Evolutionary conservation across 2,113 vertebrate species (phyloP).

Genomic region (Aegotheles bennettii): DNA sequence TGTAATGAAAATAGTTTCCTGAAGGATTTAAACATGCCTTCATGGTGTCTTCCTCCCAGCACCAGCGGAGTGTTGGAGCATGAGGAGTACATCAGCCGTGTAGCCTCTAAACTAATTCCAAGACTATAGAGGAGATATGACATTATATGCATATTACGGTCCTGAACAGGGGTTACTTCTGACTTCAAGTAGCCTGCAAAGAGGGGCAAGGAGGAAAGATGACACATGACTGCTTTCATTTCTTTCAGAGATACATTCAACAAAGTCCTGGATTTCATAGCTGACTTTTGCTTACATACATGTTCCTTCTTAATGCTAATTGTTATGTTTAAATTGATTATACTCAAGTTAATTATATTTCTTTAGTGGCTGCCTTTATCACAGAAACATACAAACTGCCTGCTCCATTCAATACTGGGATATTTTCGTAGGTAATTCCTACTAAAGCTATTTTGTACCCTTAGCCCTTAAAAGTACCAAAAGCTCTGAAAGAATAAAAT

Average conservation of each 20-base stretch:
- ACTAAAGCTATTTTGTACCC: not conserved
- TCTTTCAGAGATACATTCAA: not conserved
- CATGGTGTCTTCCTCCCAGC: not conserved
- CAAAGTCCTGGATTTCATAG: not conserved
- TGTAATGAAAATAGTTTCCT: not conserved
- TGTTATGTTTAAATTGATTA: not conserved
- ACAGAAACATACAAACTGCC: not conserved
- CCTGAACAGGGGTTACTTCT: not conserved
- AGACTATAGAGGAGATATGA: not conserved
- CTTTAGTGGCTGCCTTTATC: not conserved
- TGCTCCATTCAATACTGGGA: not conserved
- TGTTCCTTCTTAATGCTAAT: not conserved
- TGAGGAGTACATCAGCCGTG: not conserved
- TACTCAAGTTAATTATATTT: not conserved
- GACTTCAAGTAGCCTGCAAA: not conserved
- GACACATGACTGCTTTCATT: not conserved
- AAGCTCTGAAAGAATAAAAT: not conserved
- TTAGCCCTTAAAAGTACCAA: not conserved
- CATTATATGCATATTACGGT: not conserved
- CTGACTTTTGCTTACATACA: not conserved
- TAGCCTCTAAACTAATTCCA: not conserved
- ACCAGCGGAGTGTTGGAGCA: not conserved
- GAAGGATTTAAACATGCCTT: not conserved
- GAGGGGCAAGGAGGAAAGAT: not conserved
- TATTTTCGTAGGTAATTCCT: not conserved